Conservation (phyloP, 2,888 invertebrate genomes). For the Prosapia bicincta region DNA sequence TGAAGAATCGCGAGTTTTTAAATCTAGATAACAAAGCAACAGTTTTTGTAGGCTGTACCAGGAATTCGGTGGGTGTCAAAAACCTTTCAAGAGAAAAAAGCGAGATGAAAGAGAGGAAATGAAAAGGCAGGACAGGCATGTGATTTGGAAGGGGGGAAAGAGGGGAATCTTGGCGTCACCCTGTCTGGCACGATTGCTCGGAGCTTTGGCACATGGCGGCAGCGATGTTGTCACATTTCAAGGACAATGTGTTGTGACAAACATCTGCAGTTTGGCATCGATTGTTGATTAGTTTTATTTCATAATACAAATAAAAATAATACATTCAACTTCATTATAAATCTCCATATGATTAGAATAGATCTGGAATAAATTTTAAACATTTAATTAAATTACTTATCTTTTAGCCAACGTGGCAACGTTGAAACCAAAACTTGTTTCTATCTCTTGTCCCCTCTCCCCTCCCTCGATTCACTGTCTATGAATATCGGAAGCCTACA, state of each 20-base stretch:
- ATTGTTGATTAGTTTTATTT: background rate
- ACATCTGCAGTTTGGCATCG: background rate
- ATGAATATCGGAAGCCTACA: conserved; percentile 2
- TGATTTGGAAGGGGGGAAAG: conserved; percentile 28
- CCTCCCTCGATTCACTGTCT: conserved; percentile 6
- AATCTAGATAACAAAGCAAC: background rate
- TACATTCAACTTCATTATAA: background rate
- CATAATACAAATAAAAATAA: background rate
- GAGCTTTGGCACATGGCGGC: conserved; percentile 36
- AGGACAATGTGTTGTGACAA: conserved; percentile 37
- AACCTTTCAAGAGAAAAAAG: background rate
- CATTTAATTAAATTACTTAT: background rate
- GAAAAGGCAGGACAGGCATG: conserved; percentile 19
- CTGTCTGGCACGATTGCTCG: conserved; percentile 79
- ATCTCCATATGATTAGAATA: background rate
- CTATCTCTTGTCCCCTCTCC: background rate
- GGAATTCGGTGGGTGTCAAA: conserved; percentile 2
- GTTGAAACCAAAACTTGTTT: conserved; percentile 8
- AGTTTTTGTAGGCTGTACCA: background rate
- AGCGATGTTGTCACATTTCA: conserved; percentile 62
- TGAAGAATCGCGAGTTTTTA: background rate
- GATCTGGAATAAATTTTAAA: background rate
- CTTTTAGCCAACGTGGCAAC: conserved; percentile 9
- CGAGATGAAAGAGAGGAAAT: background rate
- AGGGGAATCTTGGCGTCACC: conserved; percentile 75